Percentiles rank a stretch among this genome's conserved stretches.
These are phyloP conservation scores for Clunio marinus DNA, from an alignment of 2,888 invertebrate genomes.

Conservation along the genomic window DNA sequence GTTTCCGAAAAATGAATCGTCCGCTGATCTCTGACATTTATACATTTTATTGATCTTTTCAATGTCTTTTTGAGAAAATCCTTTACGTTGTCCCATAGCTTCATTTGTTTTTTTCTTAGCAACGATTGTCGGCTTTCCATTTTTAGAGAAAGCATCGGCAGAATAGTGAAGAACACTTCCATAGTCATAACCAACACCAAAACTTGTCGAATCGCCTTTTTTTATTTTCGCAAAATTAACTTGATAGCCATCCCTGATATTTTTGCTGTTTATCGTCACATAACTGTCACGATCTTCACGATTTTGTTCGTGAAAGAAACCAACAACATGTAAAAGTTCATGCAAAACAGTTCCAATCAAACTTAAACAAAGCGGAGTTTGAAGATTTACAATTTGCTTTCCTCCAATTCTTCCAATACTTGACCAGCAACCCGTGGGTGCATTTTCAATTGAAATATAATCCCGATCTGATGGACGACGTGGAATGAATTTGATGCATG, in stretches of 20 bases:
- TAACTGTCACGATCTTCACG: slow-evolving; percentile 68
- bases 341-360: slow-evolving; percentile 73
- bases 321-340: slow-evolving; percentile 73
- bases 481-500: slow-evolving; percentile 70
- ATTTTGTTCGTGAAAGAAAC: slow-evolving; percentile 80
- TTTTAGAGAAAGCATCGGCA: slow-evolving; percentile 68
- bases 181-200: slow-evolving; percentile 71
- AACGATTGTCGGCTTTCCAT: slow-evolving; percentile 66
- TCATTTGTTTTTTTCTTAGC: slow-evolving; percentile 56
- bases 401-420: slow-evolving; percentile 68
- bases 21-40: too few species aligned
- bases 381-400: slow-evolving; percentile 61
- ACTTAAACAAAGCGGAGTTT: slow-evolving; percentile 66
- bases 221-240: slow-evolving; percentile 68
- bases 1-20: too few species aligned
- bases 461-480: slow-evolving; percentile 59
- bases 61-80: slow-evolving; percentile 67
- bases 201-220: slow-evolving; percentile 57
- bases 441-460: slow-evolving; percentile 64
- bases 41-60: slow-evolving; percentile 74
- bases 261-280: slow-evolving; percentile 62
- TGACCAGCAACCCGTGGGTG: slow-evolving; percentile 77
- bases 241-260: slow-evolving; percentile 62
- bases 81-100: slow-evolving; percentile 68
- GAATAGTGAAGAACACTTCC: slow-evolving; percentile 83